A percentile compares a stretch with the other conserved stretches of the same genome.
Conservation (phyloP, 1,140 invertebrate genomes). For the Pseudomyrmex sp. region DNA sequence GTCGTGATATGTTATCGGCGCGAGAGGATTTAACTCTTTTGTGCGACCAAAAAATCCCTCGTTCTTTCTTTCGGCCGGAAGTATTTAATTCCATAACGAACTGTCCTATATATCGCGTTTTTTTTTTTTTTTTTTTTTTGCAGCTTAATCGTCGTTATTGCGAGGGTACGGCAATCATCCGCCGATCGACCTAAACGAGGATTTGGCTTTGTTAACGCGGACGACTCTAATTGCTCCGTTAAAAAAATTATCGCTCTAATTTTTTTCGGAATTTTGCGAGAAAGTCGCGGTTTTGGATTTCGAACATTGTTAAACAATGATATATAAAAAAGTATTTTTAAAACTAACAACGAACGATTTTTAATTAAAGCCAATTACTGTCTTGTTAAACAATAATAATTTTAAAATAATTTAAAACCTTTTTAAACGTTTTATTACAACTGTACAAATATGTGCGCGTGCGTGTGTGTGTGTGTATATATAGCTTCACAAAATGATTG, state of each 20-base stretch:
- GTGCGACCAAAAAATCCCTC: conserved; percentile 22
- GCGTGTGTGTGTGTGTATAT: too few relatives aligned
- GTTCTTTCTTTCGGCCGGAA: conserved; percentile 15
- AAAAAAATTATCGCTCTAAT: conserved; percentile 35
- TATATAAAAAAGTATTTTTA: too few relatives aligned
- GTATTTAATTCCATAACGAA: conserved; percentile 57
- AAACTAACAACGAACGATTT: too few relatives aligned
- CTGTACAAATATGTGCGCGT: too few relatives aligned
- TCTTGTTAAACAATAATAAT: too few relatives aligned
- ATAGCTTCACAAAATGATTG: too few relatives aligned
- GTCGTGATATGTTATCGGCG: conserved; percentile 20
- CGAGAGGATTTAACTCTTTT: conserved; percentile 34
- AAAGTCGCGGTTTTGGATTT: not conserved
- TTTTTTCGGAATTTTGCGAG: not conserved
- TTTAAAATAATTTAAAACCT: too few relatives aligned
- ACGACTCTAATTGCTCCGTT: conserved; percentile 33
- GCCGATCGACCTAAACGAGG: conserved; percentile 13
- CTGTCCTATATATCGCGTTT: too few relatives aligned
- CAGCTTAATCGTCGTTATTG: conserved; percentile 33
- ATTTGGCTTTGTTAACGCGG: conserved; percentile 20
- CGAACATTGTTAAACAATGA: not conserved
- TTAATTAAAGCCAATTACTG: too few relatives aligned
- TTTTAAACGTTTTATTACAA: too few relatives aligned
- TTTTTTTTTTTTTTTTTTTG: not conserved
- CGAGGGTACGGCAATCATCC: conserved; percentile 21